phyloP scores from a whole-genome alignment of 2,797 vertebrate genomes.

The Semaprochilodus insignis region DNA sequence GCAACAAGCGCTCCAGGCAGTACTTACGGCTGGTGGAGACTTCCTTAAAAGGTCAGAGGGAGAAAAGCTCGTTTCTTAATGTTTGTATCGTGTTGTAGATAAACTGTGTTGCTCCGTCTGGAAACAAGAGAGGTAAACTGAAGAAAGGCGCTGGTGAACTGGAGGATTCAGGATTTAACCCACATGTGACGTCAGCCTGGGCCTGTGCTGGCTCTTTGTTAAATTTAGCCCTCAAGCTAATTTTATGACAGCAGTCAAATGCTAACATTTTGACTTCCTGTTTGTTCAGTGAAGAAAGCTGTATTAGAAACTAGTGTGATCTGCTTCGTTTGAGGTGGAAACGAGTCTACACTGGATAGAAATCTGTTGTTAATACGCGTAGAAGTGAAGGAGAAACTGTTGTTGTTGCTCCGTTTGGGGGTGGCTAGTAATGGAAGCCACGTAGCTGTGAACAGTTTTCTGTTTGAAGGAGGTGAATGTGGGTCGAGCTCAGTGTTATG shows the following conservation, averaged over 20 bases:
- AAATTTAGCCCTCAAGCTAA: neutral
- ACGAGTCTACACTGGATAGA: neutral
- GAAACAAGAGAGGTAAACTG: neutral
- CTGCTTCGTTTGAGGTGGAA: neutral
- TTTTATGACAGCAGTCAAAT: neutral
- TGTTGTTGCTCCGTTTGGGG: neutral
- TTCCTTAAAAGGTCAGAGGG: slow-evolving; percentile 84
- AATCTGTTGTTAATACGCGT: neutral
- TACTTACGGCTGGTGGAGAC: slow-evolving; percentile 91
- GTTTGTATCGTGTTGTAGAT: neutral
- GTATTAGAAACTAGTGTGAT: too few species aligned
- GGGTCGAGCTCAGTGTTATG: slow-evolving; percentile 36
- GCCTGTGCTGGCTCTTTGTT: neutral
- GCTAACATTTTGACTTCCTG: too few species aligned
- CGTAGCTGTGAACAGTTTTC: slow-evolving; percentile 26
- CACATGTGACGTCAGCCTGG: neutral
- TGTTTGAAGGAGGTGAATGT: neutral
- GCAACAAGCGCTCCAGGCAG: slow-evolving; percentile 87
- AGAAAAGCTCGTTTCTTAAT: neutral
- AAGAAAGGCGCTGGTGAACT: neutral
- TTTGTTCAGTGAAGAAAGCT: too few species aligned
- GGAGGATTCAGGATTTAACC: neutral
- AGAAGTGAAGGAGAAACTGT: neutral
- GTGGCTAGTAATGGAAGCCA: neutral
- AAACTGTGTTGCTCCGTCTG: too few species aligned